These are phyloP conservation scores for Ceryle rudis DNA, from an alignment of 2,797 vertebrate species.

Conservation along the genomic window DNA sequence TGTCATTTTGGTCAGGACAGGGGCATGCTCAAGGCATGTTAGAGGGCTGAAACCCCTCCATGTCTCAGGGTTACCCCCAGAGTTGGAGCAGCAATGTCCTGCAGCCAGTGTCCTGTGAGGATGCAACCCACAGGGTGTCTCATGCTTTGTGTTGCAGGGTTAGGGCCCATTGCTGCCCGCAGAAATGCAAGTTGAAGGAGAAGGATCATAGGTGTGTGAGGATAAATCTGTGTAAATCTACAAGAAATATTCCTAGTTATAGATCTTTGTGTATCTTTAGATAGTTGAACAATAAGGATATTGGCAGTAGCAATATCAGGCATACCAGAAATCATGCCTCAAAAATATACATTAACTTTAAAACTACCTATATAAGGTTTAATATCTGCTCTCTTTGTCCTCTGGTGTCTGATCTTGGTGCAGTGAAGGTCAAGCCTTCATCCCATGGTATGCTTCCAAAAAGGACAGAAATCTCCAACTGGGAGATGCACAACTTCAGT, in stretches of 20 bases:
- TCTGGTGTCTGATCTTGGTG: neutral
- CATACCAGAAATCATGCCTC: neutral
- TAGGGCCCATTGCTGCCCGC: neutral
- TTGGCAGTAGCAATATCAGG: neutral
- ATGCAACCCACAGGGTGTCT: neutral
- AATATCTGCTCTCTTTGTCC: neutral
- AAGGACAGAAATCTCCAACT: neutral
- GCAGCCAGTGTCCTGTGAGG: rapidly evolving
- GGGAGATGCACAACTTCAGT: neutral
- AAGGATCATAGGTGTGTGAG: neutral
- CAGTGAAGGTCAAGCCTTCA: neutral
- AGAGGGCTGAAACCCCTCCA: neutral
- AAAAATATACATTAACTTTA: neutral
- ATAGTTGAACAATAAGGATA: neutral
- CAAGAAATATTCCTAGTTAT: neutral
- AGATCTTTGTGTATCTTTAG: neutral
- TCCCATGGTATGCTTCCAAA: neutral
- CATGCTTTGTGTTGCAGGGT: rapidly evolving
- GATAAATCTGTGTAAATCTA: neutral
- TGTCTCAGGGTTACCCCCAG: neutral
- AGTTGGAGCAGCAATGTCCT: neutral
- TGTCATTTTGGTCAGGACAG: neutral
- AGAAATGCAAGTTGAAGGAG: neutral
- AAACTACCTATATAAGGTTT: neutral
- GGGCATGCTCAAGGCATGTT: neutral